These are phyloP conservation scores for Gymnoscopelus braueri DNA, from an alignment of 2,797 vertebrate genomes.

Conservation along the genomic window DNA sequence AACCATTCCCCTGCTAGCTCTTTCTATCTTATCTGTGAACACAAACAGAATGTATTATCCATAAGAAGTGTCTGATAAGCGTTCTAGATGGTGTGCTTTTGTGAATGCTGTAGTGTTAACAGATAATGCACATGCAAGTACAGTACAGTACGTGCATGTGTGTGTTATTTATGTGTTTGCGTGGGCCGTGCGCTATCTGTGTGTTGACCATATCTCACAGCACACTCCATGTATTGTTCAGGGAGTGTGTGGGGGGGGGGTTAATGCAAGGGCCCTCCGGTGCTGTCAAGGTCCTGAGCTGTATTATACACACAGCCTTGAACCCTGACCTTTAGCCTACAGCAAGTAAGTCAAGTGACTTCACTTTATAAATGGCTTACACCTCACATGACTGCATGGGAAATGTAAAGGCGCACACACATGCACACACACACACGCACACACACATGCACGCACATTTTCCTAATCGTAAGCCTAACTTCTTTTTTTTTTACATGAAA, in stretches of 20 bases:
- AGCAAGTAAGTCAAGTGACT: slow-evolving; percentile 58
- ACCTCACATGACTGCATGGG: slow-evolving; percentile 42
- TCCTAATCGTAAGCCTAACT: too few relatives aligned
- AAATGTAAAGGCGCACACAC: slow-evolving; percentile 21
- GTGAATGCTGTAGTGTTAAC: neutral
- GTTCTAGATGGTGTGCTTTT: neutral
- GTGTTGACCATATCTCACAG: neutral
- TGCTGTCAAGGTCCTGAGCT: slow-evolving; percentile 12
- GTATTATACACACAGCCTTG: slow-evolving; percentile 10
- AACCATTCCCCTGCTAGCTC: slow-evolving; percentile 11
- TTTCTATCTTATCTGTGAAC: slow-evolving; percentile 40
- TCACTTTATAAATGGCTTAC: slow-evolving; percentile 37
- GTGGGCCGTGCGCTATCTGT: neutral
- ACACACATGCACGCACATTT: neutral
- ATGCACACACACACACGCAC: neutral
- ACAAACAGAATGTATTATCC: slow-evolving; percentile 25
- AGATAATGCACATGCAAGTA: neutral
- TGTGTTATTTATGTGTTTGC: slow-evolving; percentile 1
- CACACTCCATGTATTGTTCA: neutral
- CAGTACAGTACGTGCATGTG: neutral
- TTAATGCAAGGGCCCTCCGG: neutral
- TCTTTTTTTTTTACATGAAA: too few relatives aligned
- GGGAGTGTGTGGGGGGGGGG: neutral
- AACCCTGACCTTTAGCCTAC: slow-evolving; percentile 6
- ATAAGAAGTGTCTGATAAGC: slow-evolving; percentile 11